Evolutionary conservation across 2,797 vertebrate genomes (phyloP).

Genomic region (Cossypha polioptera): DNA sequence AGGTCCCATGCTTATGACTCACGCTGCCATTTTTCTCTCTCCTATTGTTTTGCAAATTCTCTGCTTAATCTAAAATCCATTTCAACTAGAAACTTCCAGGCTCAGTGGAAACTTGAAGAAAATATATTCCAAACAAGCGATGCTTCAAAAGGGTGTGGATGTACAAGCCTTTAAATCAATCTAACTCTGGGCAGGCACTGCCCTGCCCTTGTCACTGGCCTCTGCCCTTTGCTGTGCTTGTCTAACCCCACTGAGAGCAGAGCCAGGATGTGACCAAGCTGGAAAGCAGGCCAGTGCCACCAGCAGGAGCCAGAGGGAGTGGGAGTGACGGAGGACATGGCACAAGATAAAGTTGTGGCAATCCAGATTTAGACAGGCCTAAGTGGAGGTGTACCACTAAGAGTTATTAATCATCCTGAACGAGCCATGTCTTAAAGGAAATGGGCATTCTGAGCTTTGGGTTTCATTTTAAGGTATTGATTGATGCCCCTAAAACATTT

Average conservation of each 20-base stretch:
- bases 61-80: slow-evolving; percentile 25
- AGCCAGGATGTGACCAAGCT: neutral
- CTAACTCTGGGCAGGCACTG: neutral
- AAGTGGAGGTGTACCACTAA: neutral
- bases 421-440: neutral
- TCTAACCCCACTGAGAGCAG: neutral
- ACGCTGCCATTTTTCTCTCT: neutral
- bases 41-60: slow-evolving; percentile 47
- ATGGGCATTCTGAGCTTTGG: slow-evolving; percentile 11
- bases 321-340: neutral
- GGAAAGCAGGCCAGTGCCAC: neutral
- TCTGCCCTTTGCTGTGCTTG: neutral
- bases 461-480: slow-evolving; percentile 19
- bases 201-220: neutral
- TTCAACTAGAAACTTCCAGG: slow-evolving; percentile 6
- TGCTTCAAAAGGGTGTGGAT: neutral
- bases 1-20: slow-evolving; percentile 37
- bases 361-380: neutral
- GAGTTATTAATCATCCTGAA: neutral
- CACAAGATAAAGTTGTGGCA: neutral
- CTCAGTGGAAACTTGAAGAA: neutral
- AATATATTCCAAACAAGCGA: neutral
- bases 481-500: slow-evolving; percentile 27
- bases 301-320: neutral
- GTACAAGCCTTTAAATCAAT: neutral